Evolutionary conservation across 2,797 vertebrate genomes (phyloP).

Genomic region (Chanos chanos): DNA sequence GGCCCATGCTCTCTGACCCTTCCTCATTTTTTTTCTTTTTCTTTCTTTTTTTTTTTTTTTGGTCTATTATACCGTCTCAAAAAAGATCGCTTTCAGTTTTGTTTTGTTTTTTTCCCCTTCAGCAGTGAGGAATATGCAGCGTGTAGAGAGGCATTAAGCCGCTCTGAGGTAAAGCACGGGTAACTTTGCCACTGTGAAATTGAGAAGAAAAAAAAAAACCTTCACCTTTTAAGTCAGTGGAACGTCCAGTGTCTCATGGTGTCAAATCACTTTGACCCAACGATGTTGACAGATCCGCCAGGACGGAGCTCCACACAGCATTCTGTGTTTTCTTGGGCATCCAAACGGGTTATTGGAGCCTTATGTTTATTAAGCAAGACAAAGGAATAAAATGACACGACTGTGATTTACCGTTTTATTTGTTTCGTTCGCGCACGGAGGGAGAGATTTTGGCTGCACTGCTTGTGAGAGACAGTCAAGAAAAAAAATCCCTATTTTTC

Average conservation of each 20-base stretch:
- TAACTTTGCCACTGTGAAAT: conserved; percentile 20
- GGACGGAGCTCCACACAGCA: conserved; percentile 5
- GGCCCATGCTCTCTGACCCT: conserved; percentile 39
- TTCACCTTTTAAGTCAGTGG: conserved; percentile 19
- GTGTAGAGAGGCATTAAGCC: conserved; percentile 5
- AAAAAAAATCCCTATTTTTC: conserved; percentile 34
- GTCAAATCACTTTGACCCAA: conserved; percentile 11
- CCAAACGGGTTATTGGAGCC: conserved; percentile 7
- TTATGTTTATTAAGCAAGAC: conserved; percentile 10
- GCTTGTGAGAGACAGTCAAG: too few relatives aligned
- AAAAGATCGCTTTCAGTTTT: conserved; percentile 30
- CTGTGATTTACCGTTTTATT: conserved; percentile 26
- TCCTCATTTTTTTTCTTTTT: not conserved
- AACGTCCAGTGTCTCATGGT: conserved; percentile 4
- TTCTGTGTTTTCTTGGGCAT: not conserved
- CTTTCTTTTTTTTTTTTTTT: too few relatives aligned
- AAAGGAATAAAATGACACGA: conserved; percentile 22
- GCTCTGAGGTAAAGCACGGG: not conserved
- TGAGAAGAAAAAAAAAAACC: conserved; percentile 8
- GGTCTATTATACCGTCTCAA: conserved; percentile 18
- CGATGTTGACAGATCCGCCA: conserved; percentile 29
- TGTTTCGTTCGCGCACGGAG: conserved; percentile 25
- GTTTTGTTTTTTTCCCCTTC: conserved; percentile 31
- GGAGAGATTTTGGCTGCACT: conserved; percentile 6
- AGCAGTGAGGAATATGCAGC: conserved; percentile 26